phyloP scores from a whole-genome alignment of 2,888 invertebrate species.

The Mamestra brassicae region DNA sequence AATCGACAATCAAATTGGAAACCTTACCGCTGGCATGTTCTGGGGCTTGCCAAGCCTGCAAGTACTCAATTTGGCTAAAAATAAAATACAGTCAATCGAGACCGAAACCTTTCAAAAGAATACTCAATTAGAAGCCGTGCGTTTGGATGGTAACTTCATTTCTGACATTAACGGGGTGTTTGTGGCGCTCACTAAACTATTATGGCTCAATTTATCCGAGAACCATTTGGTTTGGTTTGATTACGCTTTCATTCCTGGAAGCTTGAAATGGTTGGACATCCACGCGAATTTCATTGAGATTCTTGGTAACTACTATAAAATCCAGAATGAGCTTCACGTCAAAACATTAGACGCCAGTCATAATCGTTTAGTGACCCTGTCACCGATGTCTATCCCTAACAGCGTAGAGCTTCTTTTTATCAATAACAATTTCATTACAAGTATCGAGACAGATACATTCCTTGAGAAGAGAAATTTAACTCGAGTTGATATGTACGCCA shows the following conservation, averaged over 20 bases:
- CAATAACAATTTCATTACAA: slow-evolving; percentile 96
- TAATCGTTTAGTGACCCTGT: slow-evolving; percentile 95
- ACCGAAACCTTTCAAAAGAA: slow-evolving; percentile 96
- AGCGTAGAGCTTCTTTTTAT: slow-evolving; percentile 96
- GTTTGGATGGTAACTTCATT: slow-evolving; percentile 96
- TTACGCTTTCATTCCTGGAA: slow-evolving; percentile 97
- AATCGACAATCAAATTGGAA: slow-evolving; percentile 97
- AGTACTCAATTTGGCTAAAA: slow-evolving; percentile 97
- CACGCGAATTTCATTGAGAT: slow-evolving; percentile 97
- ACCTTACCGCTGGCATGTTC: slow-evolving; percentile 96
- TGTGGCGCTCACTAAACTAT: slow-evolving; percentile 94
- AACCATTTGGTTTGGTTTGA: slow-evolving; percentile 98
- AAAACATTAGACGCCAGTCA: slow-evolving; percentile 97
- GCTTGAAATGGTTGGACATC: slow-evolving; percentile 97
- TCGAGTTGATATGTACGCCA: slow-evolving; percentile 97
- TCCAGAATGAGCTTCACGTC: slow-evolving; percentile 94
- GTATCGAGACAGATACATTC: slow-evolving; percentile 96
- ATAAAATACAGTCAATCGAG: slow-evolving; percentile 96
- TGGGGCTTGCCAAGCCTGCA: slow-evolving; percentile 95
- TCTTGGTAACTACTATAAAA: slow-evolving; percentile 96
- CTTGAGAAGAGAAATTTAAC: slow-evolving; percentile 95
- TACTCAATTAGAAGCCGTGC: slow-evolving; percentile 95
- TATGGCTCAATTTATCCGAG: slow-evolving; percentile 97
- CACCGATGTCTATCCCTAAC: slow-evolving; percentile 95
- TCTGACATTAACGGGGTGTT: slow-evolving; percentile 97